These are phyloP conservation scores for Fragum sueziense DNA, from an alignment of 2,888 invertebrate genomes.

Conservation along the genomic window DNA sequence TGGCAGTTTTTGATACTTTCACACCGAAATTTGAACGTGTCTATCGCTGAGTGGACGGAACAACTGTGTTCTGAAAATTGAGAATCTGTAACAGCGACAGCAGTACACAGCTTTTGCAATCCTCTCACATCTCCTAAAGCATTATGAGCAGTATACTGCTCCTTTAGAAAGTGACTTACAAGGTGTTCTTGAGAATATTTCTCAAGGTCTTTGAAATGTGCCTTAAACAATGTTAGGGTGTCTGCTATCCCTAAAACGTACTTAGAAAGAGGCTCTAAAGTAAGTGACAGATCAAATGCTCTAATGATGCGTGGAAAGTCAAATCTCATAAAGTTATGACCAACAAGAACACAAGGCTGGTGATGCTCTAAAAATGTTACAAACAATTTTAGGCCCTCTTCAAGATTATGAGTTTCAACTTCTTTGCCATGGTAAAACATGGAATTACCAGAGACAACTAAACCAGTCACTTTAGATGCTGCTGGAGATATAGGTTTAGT, in stretches of 20 bases:
- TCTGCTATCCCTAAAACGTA: background rate
- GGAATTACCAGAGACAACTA: background rate
- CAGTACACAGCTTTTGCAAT: constrained; percentile 1
- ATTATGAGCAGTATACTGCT: constrained; percentile 21
- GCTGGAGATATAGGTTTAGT: constrained; percentile 19
- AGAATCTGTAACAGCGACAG: background rate
- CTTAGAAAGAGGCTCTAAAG: background rate
- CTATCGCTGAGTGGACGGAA: background rate
- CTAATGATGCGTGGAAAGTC: background rate
- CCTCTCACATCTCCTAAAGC: constrained; percentile 28
- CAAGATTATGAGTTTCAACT: background rate
- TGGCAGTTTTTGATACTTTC: background rate
- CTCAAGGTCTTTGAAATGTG: background rate
- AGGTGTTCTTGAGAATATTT: background rate
- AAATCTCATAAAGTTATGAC: constrained; percentile 6
- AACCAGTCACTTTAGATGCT: constrained; percentile 35
- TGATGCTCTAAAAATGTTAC: constrained; percentile 1
- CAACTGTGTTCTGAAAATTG: background rate
- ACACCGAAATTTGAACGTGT: background rate
- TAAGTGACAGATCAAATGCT: background rate
- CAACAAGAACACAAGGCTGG: constrained; percentile 9
- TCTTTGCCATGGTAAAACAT: constrained; percentile 10
- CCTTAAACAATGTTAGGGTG: background rate
- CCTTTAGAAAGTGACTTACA: background rate
- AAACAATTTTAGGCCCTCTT: background rate